Base-by-base conservation (phyloP, 2,797 vertebrate species). In the Graptemys geographica region DNA sequence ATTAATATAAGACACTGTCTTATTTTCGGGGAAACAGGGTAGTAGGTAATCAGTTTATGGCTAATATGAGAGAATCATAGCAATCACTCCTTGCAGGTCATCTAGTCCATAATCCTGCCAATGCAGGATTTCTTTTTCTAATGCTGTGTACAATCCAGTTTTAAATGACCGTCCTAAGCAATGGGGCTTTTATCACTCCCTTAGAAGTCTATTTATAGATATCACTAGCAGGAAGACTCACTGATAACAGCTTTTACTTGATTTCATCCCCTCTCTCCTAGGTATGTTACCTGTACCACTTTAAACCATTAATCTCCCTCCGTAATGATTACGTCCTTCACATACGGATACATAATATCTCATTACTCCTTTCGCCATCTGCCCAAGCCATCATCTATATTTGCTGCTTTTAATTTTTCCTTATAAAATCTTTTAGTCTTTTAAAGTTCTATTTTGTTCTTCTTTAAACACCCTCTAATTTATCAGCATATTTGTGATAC, bases 381-480 rank as follows among this genome's bases (percentile, higher is more conserved):
- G 90, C 47, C 49, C 83, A 83, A 57, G 78, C 3, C 33, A 55
- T 10, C 55, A 3, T 49, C 31, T 44, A 3, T 85, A 80, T 8
- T 27, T 0, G 2, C 83, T 69, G 21, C 28, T 95, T 90, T 80
- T 41, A 69, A 6, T 1, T 81, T 94, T 85, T 51, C n/a, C 51
- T 5, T 74, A 7, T 41, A 65, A 82, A 91, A 91, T 27, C 0
- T n/a, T 5, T 52, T 55, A 44, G 4, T 6, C n/a, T 55, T 82
- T 92, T 78, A 81, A 90, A 91, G 86, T 62, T 16, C 13, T 5
- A 1, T 11, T 95, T 83, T 88, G 33, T 31, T 85, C 44, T 93
- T 93, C 44, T 21, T 37, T 31, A 89, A 90, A 78, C 16, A 19
- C 2, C 8, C 55, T 95, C 74, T 90, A 72, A 12, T 78, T 94